Evolutionary conservation across 2,888 invertebrate species (phyloP), one percentile per base, ranked within the genome.

Genomic region (Thumatha senex): DNA sequence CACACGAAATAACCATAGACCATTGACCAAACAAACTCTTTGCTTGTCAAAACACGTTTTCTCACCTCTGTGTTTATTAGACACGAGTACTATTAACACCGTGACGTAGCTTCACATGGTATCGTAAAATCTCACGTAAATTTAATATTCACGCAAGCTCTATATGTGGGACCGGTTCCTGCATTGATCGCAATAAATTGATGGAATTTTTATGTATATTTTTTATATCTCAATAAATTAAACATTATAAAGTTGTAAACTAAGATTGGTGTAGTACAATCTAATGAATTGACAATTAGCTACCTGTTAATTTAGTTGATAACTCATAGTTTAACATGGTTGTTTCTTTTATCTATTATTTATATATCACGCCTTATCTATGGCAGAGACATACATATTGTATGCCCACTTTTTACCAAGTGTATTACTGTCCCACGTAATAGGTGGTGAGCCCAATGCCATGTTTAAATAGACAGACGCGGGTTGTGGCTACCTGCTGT

Each of bases 1-100:
- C 24, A 24, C 31, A 42, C 31, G 24, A 40, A 29, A 40, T 44
- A 30, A 13, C 24, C 35, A 24, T 24, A 35, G 24, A 18, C 44
- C 44, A 44, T 44, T 44, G 13, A 29, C 35, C 29, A 44, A 44
- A 44, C n/a, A 44, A 13, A 44, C 29, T 35, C 8, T 35, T 10
- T 18, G 12, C 24, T 39, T 44, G 44, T 44, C 13, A 44, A 43
- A 43, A 44, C 44, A 44, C 24, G 44, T 24, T 44, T 34, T 44
- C 44, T 44, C 35, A 24, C 44, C 44, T 44, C 44, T 44, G 13
- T 9, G 33, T 44, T 44, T 44, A 44, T 35, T 43, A 43, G 34
- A 43, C 34, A 30, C 7, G 30, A n/a, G n/a, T 31, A 35, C 43
- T 38, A 36, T 38, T 45, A 45, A 45, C 14, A 30, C 38, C 45